Evolutionary conservation across 2,888 invertebrate species (phyloP), one percentile per base, ranked within the genome.

Genomic region (Himalopsyche kuldschensis): DNA sequence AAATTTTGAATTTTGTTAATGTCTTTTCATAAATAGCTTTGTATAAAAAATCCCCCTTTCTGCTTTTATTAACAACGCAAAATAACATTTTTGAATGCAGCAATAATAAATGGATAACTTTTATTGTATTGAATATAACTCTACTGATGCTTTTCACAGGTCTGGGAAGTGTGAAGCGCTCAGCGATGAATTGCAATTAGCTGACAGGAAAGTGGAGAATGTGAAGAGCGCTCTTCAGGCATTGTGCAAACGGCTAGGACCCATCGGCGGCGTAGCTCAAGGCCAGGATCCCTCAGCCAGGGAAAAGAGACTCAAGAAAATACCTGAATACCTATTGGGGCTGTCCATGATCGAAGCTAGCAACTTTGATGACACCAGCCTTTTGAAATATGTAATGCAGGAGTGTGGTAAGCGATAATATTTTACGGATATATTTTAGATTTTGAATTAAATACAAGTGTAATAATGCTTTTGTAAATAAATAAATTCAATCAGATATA

Each of bases 151-250:
- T 55, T 15, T 55, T 55, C 8, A 20, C 27, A 69, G 69, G 69
- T 95, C 96, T 88, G 97, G 96, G 86, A 97, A 96, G 90, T 95
- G 95, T 27, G 96, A 97, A 90, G 95, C 95, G 15, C 90, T 97
- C 80, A 95, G 96, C 84, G 96, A 97, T 90, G 97, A 97, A 89
- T 91, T 97, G 82, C 95, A 95, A 89, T 94, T 93, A 84, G 96
- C 96, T 17, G 97, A 97, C 88, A 94, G 94, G 87, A 94, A 95
- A 89, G 96, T 97, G 10, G 97, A 97, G 87, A 94, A 94, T 87
- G 94, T 97, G 78, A 93, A 95, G 87, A 93, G 94, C 89, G 95
- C 95, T 78, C 90, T 95, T 82, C 92, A 93, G 84, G 92, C 94
- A 83, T 91, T 95, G 84, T 93, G 92, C 88, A 95, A 95, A 88